Base-by-base conservation (phyloP, 2,113 vertebrate species). In the Micronisus gabar region DNA sequence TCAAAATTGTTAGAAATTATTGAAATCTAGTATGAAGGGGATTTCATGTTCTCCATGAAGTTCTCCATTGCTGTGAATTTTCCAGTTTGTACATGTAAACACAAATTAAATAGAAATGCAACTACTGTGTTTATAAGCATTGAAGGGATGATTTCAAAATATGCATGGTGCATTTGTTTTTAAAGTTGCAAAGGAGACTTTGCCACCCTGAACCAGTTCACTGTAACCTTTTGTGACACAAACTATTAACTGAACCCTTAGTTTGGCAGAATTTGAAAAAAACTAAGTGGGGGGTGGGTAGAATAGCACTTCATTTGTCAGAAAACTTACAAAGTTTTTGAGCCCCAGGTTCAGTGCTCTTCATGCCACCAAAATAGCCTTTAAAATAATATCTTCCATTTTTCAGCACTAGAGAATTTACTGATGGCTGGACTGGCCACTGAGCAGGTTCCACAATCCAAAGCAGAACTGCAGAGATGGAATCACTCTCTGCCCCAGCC, bases 1-100 rank as follows among this genome's bases (percentile, higher is more conserved):
- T 45, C 7, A 1, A 52, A 86, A 67, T 86, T 38, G 7, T 38
- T 73, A 48, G 96, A 73, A 98, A 98, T 98, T 98, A 78, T 73
- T 45, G 63, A 72, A 48, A 63, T 86, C 14, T 78, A 62, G 12
- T 41, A 68, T 41, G 30, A 70, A 68, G 15, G 22, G 14, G 4
- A 47, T 72, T 78, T 59, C 32, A 32, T 15, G 5, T 81, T 32
- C 92, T 82, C 29, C 34, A 32, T 27, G 15, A 72, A 65, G 32
- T 32, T 15, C 32, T 72, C n/a, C 8, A 29, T 32, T 63, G 66
- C 11, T 50, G 65, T 59, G 43, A 21, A 40, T 89, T 59, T 67
- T 86, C 66, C 56, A 53, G n/a, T 78, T 92, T n/a, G 11, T 45
- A 50, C 12, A 56, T 26, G 7, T 59, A 65, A 86, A 79, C 30